Conservation (phyloP, 2,797 vertebrate species). For the Sebastes steindachneri region DNA sequence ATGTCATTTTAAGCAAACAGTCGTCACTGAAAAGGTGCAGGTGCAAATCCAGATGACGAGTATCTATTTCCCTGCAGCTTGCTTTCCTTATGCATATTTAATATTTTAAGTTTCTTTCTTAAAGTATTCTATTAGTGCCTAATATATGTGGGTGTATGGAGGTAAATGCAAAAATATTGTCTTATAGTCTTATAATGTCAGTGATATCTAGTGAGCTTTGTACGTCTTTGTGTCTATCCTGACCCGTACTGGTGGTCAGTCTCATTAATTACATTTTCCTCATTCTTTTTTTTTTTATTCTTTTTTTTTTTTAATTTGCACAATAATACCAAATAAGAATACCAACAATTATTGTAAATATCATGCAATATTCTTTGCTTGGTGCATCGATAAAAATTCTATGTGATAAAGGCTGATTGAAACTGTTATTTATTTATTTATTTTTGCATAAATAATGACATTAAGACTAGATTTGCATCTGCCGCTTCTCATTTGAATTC, state of each 20-base stretch:
- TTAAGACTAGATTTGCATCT: slow-evolving; percentile 33
- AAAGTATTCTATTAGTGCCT: slow-evolving; percentile 2
- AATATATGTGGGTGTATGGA: background rate
- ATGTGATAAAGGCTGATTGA: slow-evolving; percentile 9
- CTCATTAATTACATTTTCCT: background rate
- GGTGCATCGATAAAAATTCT: background rate
- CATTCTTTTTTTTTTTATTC: background rate
- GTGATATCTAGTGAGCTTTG: background rate
- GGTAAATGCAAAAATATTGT: background rate
- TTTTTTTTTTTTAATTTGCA: background rate
- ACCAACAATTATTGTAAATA: background rate
- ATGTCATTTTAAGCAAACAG: slow-evolving; percentile 65
- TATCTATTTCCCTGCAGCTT: slow-evolving; percentile 13
- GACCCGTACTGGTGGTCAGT: background rate
- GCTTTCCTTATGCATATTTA: slow-evolving; percentile 5
- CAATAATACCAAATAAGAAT: slow-evolving; percentile 2
- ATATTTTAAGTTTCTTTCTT: slow-evolving; percentile 6
- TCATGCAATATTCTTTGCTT: background rate
- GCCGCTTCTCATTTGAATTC: slow-evolving; percentile 37
- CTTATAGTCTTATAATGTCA: background rate
- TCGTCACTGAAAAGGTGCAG: slow-evolving; percentile 72
- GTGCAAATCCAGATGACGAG: slow-evolving; percentile 66
- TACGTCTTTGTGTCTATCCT: background rate
- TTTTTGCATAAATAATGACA: slow-evolving; percentile 8
- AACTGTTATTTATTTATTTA: background rate